A percentile compares a stretch with the other conserved stretches of the same genome.
Evolutionary conservation across 1,140 invertebrate species (phyloP).

Genomic region (Coelopa frigida): DNA sequence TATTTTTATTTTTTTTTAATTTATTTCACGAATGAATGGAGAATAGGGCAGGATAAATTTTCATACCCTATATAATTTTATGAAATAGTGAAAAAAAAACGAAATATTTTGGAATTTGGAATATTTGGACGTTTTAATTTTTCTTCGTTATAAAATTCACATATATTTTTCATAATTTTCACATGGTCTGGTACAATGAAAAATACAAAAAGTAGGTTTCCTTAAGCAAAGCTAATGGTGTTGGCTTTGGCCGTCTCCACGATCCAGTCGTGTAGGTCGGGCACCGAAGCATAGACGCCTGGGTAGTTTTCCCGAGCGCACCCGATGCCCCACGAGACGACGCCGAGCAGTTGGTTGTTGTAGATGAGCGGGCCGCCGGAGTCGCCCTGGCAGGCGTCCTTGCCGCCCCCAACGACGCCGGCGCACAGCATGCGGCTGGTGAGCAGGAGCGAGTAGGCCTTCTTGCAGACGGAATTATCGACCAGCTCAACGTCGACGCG

Average conservation of each 20-base stretch:
- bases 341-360: conserved; percentile 47
- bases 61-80: no score
- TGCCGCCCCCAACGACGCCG: conserved; percentile 40
- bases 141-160: no score
- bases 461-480: conserved; percentile 23
- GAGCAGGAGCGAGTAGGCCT: conserved; percentile 27
- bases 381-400: conserved; percentile 51
- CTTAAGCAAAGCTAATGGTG: conserved; percentile 1
- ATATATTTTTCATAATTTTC: no score
- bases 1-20: no score
- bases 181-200: no score
- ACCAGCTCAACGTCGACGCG: conserved; percentile 25
- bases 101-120: no score
- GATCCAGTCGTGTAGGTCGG: conserved; percentile 45
- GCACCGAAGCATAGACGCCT: conserved; percentile 61
- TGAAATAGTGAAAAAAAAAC: no score
- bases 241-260: conserved; percentile 3
- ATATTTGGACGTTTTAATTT: no score
- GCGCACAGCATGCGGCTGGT: conserved; percentile 53
- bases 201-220: background rate
- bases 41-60: no score
- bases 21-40: no score
- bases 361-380: conserved; percentile 44
- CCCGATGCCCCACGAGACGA: conserved; percentile 63
- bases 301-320: conserved; percentile 55